Percentiles rank a stretch among this genome's conserved stretches.
Evolutionary conservation across 2,797 vertebrate species (phyloP).

Genomic region (Stomatorhinus walkeri): DNA sequence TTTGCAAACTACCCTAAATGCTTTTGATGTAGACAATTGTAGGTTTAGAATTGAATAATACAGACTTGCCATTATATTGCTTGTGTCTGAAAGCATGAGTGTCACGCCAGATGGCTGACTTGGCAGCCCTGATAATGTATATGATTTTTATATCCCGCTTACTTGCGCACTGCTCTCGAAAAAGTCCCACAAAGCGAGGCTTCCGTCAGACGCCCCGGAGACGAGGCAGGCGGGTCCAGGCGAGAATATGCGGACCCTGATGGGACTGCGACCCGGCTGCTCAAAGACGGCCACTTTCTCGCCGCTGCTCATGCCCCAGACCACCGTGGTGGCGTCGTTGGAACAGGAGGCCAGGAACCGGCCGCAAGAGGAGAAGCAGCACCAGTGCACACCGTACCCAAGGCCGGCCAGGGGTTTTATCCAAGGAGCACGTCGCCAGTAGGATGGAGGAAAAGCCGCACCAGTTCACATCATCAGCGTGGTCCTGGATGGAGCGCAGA

Average conservation of each 20-base stretch:
- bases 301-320: conserved; percentile 70
- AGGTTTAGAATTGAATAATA: neutral
- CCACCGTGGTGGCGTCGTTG: conserved; percentile 75
- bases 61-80: neutral
- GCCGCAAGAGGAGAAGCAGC: conserved; percentile 82
- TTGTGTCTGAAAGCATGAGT: neutral
- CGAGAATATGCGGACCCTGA: conserved; percentile 77
- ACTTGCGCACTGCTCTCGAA: conserved; percentile 64
- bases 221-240: conserved; percentile 59
- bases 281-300: conserved; percentile 63
- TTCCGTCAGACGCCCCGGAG: conserved; percentile 80
- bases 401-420: conserved; percentile 86
- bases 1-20: neutral
- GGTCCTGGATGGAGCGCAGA: conserved; percentile 72
- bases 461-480: conserved; percentile 81
- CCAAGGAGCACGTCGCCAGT: conserved; percentile 84
- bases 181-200: conserved; percentile 75
- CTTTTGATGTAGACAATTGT: neutral
- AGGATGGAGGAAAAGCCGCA: conserved; percentile 73
- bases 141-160: conserved; percentile 18
- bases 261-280: conserved; percentile 75
- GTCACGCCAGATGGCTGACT: neutral
- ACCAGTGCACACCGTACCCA: conserved; percentile 83
- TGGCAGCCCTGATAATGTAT: neutral
- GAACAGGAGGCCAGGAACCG: conserved; percentile 80